Percentiles rank a stretch among this genome's conserved stretches.
These are phyloP conservation scores for Petrosia ficiformis DNA, from an alignment of 37 sponge, comb jelly and placozoan genomes.

Conservation along the genomic window DNA sequence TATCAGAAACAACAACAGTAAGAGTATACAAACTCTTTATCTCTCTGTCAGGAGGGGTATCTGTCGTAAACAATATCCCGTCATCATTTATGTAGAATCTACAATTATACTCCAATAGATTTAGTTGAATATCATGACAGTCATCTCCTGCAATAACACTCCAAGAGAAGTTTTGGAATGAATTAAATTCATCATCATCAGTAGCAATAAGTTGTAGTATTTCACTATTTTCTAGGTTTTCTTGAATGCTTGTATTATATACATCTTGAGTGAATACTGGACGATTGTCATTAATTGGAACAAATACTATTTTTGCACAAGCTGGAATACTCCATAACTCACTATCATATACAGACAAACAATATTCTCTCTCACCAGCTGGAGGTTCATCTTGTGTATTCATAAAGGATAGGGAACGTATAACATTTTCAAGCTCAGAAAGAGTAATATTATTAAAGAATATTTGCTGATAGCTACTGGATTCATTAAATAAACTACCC, in stretches of 20 bases:
- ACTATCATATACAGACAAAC: constrained; percentile 37
- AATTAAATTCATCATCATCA: constrained; percentile 47
- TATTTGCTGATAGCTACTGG: neutral
- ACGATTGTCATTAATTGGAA: constrained; percentile 46
- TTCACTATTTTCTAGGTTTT: constrained; percentile 1
- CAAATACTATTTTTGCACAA: constrained; percentile 13
- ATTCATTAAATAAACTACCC: neutral
- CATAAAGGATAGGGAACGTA: constrained; percentile 13
- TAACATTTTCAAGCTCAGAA: constrained; percentile 8
- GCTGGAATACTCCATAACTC: constrained; percentile 18
- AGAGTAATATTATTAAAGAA: neutral
- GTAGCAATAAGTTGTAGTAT: constrained; percentile 21
- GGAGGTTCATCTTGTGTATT: constrained; percentile 42
- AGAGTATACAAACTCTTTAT: constrained; percentile 30
- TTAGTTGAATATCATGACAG: neutral
- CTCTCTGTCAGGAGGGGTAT: constrained; percentile 45
- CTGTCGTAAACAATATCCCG: constrained; percentile 32
- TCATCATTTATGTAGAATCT: too few relatives aligned
- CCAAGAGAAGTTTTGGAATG: neutral
- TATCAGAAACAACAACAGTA: constrained; percentile 47
- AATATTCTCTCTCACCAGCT: constrained; percentile 21
- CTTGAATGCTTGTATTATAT: constrained; percentile 26
- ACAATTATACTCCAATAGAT: constrained; percentile 12
- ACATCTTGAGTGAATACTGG: constrained; percentile 27
- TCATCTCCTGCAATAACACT: constrained; percentile 43